Base-by-base conservation (phyloP, 2,113 vertebrate species). In the Neopipo cinnamomea region DNA sequence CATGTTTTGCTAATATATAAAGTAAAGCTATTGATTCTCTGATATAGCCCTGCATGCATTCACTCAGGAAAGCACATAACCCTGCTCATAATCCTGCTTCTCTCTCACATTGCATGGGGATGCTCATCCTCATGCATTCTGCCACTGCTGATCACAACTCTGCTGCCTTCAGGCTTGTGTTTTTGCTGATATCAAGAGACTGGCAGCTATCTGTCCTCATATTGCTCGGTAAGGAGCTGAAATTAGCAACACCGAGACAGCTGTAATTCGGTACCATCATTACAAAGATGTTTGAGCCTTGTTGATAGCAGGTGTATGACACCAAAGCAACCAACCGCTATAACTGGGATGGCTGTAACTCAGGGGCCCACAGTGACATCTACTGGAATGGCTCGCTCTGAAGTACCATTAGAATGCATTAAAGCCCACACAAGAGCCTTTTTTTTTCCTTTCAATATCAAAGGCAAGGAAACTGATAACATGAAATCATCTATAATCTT, bases 301-400 rank as follows among this genome's bases (percentile, higher is more conserved):
- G 58, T 20, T 82, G 71, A 70, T 68, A 79, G 76, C 88, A 83
- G 82, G 63, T 53, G 59, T 21, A 63, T 11, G 66, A 50, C 87
- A 37, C 77, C 53, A 23, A 49, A 88, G 77, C 76, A 42, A 93
- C 76, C 61, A 66, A 68, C 63, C 22, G 63, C 82, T 56, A 35
- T 39, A 65, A 88, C 59, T 1, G 44, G 18, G 30, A 12, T 7
- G 39, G n/a, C 44, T 68, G 75, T 12, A 63, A 97, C 91, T 90
- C 61, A 50, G 94, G 91, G 71, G 83, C 52, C 74, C 97, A 97
- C 97, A 98, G 97, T 97, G 97, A 98, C 98, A 98, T 95, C 98
- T 98, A 75, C 97, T 96, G 98, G 97, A 93, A 20, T 5, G 4
- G 41, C n/a, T 50, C 53, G 8, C 65, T 67, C 77, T 15, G 63